phyloP scores from a whole-genome alignment of 2,797 vertebrate species.

The Columba guinea region DNA sequence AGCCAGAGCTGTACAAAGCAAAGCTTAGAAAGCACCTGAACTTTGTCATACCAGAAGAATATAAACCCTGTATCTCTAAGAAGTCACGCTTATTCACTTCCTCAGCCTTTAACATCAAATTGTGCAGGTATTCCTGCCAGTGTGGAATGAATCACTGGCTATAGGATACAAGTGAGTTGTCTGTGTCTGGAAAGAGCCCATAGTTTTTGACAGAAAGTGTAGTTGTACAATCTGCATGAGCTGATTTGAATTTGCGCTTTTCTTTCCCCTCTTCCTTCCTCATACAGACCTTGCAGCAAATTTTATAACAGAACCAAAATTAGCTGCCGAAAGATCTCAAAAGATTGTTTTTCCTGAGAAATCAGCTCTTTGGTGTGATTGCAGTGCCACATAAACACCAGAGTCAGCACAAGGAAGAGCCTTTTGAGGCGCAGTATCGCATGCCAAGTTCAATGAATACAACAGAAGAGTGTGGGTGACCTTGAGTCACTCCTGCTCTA shows the following conservation, averaged over 20 bases:
- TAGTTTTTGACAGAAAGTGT: background rate
- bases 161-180: fast-evolving
- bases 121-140: background rate
- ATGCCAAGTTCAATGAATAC: background rate
- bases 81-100: background rate
- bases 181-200: background rate
- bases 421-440: background rate
- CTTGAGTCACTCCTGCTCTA: background rate
- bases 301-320: background rate
- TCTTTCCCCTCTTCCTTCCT: background rate
- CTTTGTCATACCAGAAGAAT: background rate
- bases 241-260: background rate
- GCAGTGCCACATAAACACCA: background rate
- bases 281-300: background rate
- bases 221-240: background rate
- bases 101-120: background rate
- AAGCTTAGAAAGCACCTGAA: background rate
- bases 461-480: background rate
- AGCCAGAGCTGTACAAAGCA: background rate
- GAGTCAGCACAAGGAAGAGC: background rate
- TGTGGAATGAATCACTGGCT: background rate
- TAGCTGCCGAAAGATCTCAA: background rate
- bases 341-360: background rate
- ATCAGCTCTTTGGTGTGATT: background rate
- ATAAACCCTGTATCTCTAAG: background rate